Evolutionary conservation across 2,888 invertebrate genomes (phyloP).

Genomic region (Diogma glabrata): DNA sequence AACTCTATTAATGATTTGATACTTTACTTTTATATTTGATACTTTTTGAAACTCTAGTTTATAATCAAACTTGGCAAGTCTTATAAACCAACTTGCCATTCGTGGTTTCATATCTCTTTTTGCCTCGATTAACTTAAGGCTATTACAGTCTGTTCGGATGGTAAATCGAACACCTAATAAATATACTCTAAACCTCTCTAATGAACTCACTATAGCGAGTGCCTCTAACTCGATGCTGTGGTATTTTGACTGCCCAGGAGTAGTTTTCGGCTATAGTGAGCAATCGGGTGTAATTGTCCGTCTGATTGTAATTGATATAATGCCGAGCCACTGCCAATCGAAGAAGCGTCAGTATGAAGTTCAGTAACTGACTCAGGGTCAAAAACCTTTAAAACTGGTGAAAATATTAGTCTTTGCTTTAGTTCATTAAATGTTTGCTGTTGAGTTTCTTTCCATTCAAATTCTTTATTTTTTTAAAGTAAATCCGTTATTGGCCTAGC

Average conservation of each 20-base stretch:
- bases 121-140: conserved; percentile 21
- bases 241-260: conserved; percentile 5
- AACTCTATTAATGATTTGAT: conserved; percentile 26
- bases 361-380: conserved; percentile 8
- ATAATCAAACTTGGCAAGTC: too few species aligned
- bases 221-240: conserved; percentile 13
- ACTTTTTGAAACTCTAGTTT: too few species aligned
- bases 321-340: neutral
- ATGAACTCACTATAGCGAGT: conserved; percentile 17
- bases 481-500: conserved; percentile 5
- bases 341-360: conserved; percentile 12
- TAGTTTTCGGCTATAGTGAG: too few species aligned
- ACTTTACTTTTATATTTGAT: too few species aligned
- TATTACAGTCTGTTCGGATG: conserved; percentile 23
- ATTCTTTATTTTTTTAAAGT: neutral
- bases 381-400: conserved; percentile 11
- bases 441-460: neutral
- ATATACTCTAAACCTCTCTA: conserved; percentile 22
- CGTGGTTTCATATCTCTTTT: conserved; percentile 22
- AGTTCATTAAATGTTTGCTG: too few species aligned
- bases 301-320: neutral
- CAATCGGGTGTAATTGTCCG: conserved; percentile 9
- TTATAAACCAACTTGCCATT: conserved; percentile 26
- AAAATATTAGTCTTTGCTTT: neutral
- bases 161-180: conserved; percentile 21